Evolutionary conservation across 2,113 vertebrate species (phyloP).

Genomic region (Brachyhypopomus gauderio): DNA sequence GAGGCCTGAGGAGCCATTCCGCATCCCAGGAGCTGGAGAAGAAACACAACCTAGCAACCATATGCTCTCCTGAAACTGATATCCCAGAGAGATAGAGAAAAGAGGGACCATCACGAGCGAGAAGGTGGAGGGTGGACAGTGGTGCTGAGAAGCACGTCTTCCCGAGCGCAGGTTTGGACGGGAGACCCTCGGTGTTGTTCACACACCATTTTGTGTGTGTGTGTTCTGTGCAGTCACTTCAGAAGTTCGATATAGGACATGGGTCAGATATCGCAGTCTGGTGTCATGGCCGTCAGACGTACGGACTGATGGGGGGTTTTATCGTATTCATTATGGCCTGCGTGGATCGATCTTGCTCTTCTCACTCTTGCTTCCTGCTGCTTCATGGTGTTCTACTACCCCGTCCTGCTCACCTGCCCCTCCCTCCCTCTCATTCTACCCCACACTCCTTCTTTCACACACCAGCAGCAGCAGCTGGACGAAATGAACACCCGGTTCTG

Average conservation of each 20-base stretch:
- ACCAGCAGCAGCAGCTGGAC: conserved; percentile 32
- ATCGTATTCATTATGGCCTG: conserved; percentile 14
- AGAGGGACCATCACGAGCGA: neutral
- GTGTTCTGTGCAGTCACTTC: neutral
- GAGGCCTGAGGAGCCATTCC: neutral
- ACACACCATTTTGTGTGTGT: neutral
- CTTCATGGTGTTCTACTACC: conserved; percentile 26
- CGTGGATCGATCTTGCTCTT: neutral
- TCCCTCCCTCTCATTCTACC: conserved; percentile 1
- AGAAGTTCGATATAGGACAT: neutral
- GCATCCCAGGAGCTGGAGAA: conserved; percentile 18
- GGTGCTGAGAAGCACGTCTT: too few relatives aligned
- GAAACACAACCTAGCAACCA: conserved; percentile 40
- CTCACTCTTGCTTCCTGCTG: neutral
- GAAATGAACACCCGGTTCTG: conserved; percentile 29
- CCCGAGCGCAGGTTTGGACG: too few relatives aligned
- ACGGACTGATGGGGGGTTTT: neutral
- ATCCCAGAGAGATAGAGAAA: neutral
- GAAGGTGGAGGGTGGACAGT: neutral
- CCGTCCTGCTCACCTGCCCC: conserved; percentile 12
- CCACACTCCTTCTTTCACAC: neutral
- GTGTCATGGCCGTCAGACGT: neutral
- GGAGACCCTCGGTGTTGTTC: neutral
- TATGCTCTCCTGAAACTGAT: conserved; percentile 29
- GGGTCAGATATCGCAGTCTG: neutral